Evolutionary conservation across 2,888 invertebrate genomes (phyloP), one percentile per base, ranked within the genome.

Genomic region (Phaonia tiefii): DNA sequence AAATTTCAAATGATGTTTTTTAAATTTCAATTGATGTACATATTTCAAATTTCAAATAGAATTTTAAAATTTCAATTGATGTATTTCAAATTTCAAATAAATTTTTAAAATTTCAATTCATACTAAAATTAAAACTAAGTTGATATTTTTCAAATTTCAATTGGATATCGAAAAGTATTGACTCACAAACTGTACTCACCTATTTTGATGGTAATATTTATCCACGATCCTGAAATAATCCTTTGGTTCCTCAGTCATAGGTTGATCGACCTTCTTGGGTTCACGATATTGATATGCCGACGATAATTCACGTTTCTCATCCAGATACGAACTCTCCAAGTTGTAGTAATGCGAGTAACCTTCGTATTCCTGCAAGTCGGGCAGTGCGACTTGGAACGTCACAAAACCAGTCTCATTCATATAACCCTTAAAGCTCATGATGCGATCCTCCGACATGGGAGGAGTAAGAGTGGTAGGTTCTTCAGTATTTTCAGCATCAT

Each of bases 341-440:
- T 63, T 79, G 65, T 87, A 85, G 60, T 76, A 85, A 44, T 88
- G 88, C 0, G 84, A 77, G 11, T 79, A 84, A 73, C 85, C 86
- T 69, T 86, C 86, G 46, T 86, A 83, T 56, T 89, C 84, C 1
- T 85, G 80, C 44, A 86, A 65, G 82, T 93, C 92, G 0, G 95
- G 93, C 1, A 95, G 92, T 65, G 92, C 92, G 79, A 95, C 92
- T 80, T 93, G 93, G 42, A 95, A 90, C 82, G 92, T 92, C 1
- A 93, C 92, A 87, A 95, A 91, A 17, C 95, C 95, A 85, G 94
- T 93, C 60, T 92, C 91, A 83, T 95, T 93, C 13, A 95, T 89
- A 83, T 91, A 86, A 15, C 85, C 83, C 11, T 86, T 87, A 22
- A 87, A 86, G 8, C 73, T 82, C 0, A 84, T 84, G 91, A 44